Evolutionary conservation across 2,888 invertebrate species (phyloP), one percentile per base, ranked within the genome.

Genomic region (Nomada hirtipes): DNA sequence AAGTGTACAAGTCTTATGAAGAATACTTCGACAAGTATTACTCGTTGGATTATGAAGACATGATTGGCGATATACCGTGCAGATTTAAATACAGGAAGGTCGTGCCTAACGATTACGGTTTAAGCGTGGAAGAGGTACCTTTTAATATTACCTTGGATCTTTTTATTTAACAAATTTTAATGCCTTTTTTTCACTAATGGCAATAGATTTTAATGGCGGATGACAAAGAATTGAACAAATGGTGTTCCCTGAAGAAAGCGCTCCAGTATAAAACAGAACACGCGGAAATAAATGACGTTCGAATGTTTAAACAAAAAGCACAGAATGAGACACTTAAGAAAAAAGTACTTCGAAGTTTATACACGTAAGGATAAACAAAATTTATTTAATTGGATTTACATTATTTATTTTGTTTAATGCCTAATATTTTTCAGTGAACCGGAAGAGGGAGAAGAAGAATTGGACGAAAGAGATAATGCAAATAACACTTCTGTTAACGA

Each of bases 11-110:
- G 82, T 96, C 96, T 0, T 98, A 98, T 93, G 96, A 97, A 50
- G 95, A 98, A 89, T 98, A 98, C 92, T 96, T 98, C 92, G 98
- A 99, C 90, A 98, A 99, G 93, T 99, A 99, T 93, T 99, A 99
- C 92, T 96, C 97, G 90, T 95, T 99, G 92, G 98, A 99, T 93
- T 99, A 97, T 93, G 99, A 99, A 92, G 99, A 99, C 93, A 96
- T 99, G 69, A 97, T 99, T 67, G 99, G 97, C 0, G 98, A 99
- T 91, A 93, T 97, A 88, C 98, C 98, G 0, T 98, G 98, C 80
- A 95, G 98, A 88, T 99, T 99, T 94, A 98, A 98, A 91, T 99
- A 99, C 92, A 95, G 98, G 44, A 96, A 97, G 92, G 98, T 98
- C 0, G 95, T 96, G 57, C 97, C 98, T 0, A 99, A 99, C 93